Evolutionary conservation across 2,888 invertebrate genomes (phyloP), one percentile per base, ranked within the genome.

Genomic region (Neelides folsomi): DNA sequence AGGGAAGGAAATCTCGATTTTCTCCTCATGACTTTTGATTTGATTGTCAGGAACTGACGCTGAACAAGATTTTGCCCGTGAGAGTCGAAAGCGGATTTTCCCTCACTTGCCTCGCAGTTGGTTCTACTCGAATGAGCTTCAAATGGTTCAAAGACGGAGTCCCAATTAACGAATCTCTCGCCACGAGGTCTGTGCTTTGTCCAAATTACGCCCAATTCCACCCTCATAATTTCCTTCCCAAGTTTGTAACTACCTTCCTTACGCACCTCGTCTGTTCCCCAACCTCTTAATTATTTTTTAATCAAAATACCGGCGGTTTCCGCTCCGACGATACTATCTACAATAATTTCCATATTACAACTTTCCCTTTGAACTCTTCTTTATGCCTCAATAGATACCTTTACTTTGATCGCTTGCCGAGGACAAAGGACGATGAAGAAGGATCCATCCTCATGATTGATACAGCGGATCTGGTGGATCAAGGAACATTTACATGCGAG

Each of bases 401-500:
- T 43, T 47, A 41, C 40, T 49, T 45, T 39, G 47, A 39, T 27
- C 46, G 52, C 5, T 47, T 52, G 10, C 37, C 39, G 1, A 44
- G 52, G 35, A 52, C 45, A 37, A 48, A 7, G 68, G 82, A 82
- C 20, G 71, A 79, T 52, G 71, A 75, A 62, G 77, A 77, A 66
- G 83, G 81, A 64, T 82, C 84, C 1, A 74, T 83, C 36, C 71
- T 88, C 58, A 82, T 81, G 0, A 77, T 88, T 50, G 79, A 81
- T 12, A 79, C 78, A 58, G 81, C 84, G 0, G 78, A 77, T 54
- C 71, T 74, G 18, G 74, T 80, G 36, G 88, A 89, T 66, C 78
- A 80, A 18, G 88, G 88, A 15, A 75, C 78, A 52, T 88, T 86
- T 74, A 82, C 83, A 2, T 88, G 89, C 68, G 81, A 83, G 66